Evolutionary conservation across 2,113 vertebrate species (phyloP).

Genomic region (Gopherus evgoodei): DNA sequence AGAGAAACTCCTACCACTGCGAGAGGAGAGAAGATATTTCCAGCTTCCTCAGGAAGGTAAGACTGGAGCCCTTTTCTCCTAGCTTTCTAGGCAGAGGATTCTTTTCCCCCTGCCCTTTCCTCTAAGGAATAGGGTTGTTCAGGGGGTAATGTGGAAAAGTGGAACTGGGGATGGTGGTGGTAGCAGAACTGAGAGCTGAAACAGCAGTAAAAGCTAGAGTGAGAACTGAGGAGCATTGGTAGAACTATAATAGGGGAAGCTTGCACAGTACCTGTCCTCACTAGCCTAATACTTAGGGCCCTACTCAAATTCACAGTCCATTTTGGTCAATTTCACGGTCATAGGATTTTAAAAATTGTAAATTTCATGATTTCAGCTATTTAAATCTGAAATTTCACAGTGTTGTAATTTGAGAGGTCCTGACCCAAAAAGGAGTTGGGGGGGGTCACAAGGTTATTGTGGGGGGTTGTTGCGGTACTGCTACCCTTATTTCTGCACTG

Average conservation of each 20-base stretch:
- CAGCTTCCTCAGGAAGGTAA: not conserved
- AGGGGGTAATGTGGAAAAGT: accelerated
- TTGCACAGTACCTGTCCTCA: not conserved
- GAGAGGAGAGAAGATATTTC: not conserved
- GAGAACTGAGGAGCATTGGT: accelerated
- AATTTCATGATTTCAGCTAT: too few relatives aligned
- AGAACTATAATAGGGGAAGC: not conserved
- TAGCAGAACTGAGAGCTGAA: not conserved
- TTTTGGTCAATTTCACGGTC: too few relatives aligned
- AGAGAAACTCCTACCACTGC: not conserved
- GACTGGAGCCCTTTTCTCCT: not conserved
- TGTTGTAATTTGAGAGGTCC: too few relatives aligned
- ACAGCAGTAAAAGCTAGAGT: not conserved
- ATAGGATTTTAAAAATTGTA: too few relatives aligned
- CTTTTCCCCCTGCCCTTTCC: not conserved
- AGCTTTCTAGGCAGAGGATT: accelerated
- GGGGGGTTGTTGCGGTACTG: too few relatives aligned
- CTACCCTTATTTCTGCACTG: too few relatives aligned
- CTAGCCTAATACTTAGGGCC: not conserved
- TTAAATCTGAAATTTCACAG: too few relatives aligned
- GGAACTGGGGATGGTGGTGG: not conserved
- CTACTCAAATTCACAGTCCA: too few relatives aligned
- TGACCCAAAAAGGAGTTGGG: too few relatives aligned
- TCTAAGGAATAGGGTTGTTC: not conserved
- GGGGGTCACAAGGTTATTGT: too few relatives aligned